A percentile compares a stretch with the other conserved stretches of the same genome.
These are phyloP conservation scores for Cettia cetti DNA, from an alignment of 2,113 vertebrate species.

Conservation along the genomic window DNA sequence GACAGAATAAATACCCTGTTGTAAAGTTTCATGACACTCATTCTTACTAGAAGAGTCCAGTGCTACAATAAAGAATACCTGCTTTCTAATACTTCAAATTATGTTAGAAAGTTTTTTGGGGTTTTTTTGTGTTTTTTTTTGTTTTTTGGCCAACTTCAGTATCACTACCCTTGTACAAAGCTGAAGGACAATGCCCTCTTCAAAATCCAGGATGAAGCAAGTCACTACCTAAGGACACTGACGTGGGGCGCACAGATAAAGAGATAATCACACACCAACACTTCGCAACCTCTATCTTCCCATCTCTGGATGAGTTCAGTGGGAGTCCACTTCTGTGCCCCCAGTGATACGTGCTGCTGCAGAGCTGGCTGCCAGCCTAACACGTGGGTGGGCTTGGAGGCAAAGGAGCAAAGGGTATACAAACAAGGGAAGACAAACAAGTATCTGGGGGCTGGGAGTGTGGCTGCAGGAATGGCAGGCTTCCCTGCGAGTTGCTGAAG, in stretches of 20 bases:
- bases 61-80: background rate
- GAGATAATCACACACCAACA: background rate
- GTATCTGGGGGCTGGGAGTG: background rate
- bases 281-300: accelerated
- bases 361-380: background rate
- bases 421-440: background rate
- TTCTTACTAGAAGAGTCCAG: background rate
- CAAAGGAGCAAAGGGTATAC: background rate
- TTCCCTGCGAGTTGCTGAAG: background rate
- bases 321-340: background rate
- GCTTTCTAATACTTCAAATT: background rate
- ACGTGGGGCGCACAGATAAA: background rate
- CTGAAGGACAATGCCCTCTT: background rate
- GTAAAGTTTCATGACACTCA: background rate
- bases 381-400: accelerated
- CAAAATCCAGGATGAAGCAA: background rate
- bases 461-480: background rate
- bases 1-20: background rate
- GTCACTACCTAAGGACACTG: background rate
- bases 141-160: background rate
- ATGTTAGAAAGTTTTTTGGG: background rate
- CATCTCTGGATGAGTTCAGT: background rate
- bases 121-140: too few relatives aligned
- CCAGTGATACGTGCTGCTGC: accelerated
- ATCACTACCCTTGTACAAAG: background rate